These are phyloP conservation scores for Yasuhikotakia modesta DNA, from an alignment of 2,797 vertebrate genomes.

Conservation along the genomic window DNA sequence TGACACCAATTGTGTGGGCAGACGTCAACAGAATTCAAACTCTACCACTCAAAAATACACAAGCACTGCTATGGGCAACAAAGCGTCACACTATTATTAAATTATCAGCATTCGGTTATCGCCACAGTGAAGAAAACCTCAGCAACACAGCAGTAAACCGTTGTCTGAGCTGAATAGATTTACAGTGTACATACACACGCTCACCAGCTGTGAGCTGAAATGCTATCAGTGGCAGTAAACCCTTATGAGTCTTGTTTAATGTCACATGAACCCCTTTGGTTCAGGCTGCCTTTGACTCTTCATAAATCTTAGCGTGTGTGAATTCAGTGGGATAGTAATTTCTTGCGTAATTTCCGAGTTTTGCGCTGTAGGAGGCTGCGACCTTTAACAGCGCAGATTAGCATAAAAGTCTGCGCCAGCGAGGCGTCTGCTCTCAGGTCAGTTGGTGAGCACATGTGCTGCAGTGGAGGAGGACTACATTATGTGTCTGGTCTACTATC, in stretches of 20 bases:
- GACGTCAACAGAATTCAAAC: slow-evolving; percentile 10
- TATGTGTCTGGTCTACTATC: slow-evolving; percentile 24
- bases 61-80: neutral
- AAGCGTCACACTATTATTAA: neutral
- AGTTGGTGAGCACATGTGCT: slow-evolving; percentile 19
- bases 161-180: slow-evolving; percentile 18
- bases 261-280: slow-evolving; percentile 26
- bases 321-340: slow-evolving; percentile 34
- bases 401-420: slow-evolving; percentile 53
- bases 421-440: slow-evolving; percentile 48
- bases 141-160: slow-evolving; percentile 30
- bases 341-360: slow-evolving; percentile 40
- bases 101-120: slow-evolving; percentile 19
- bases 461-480: slow-evolving; percentile 50
- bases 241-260: slow-evolving; percentile 2
- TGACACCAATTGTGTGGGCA: slow-evolving; percentile 5
- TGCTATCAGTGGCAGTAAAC: slow-evolving; percentile 28
- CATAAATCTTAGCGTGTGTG: slow-evolving; percentile 36
- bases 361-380: slow-evolving; percentile 25
- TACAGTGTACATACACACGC: slow-evolving; percentile 25
- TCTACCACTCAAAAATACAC: neutral
- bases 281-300: slow-evolving; percentile 21
- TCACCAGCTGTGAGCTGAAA: slow-evolving; percentile 44
- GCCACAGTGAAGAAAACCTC: slow-evolving; percentile 6
- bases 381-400: slow-evolving; percentile 57